Evolutionary conservation across 2,113 vertebrate genomes (phyloP).

Genomic region (Pterocles gutturalis): DNA sequence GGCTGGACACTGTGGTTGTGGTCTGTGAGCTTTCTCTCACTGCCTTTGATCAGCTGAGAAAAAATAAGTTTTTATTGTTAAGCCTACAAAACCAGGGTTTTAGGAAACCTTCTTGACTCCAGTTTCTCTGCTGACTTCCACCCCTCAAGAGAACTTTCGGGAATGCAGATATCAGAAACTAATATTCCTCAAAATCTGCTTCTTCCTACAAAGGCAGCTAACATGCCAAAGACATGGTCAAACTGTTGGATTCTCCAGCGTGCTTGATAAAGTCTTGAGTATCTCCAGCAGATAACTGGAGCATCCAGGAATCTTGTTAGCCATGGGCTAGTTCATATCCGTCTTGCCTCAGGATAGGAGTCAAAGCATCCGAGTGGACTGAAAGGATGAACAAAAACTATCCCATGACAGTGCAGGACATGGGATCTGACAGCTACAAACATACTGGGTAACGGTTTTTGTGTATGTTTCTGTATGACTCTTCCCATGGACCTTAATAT

Average conservation of each 20-base stretch:
- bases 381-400: neutral
- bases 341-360: neutral
- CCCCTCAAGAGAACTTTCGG: neutral
- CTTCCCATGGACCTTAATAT: neutral
- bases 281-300: neutral
- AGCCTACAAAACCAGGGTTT: neutral
- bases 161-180: neutral
- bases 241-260: neutral
- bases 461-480: neutral
- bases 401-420: neutral
- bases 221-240: neutral
- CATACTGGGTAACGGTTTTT: neutral
- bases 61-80: neutral
- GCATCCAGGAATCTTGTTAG: neutral
- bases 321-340: neutral
- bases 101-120: neutral
- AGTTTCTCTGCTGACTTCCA: neutral
- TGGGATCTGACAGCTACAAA: neutral
- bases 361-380: neutral
- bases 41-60: neutral
- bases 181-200: neutral
- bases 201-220: neutral
- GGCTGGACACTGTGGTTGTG: neutral
- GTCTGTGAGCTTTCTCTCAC: neutral
- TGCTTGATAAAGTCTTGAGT: neutral